These are phyloP conservation scores for Neostethus bicornis DNA, from an alignment of 2,797 vertebrate genomes.

Conservation along the genomic window DNA sequence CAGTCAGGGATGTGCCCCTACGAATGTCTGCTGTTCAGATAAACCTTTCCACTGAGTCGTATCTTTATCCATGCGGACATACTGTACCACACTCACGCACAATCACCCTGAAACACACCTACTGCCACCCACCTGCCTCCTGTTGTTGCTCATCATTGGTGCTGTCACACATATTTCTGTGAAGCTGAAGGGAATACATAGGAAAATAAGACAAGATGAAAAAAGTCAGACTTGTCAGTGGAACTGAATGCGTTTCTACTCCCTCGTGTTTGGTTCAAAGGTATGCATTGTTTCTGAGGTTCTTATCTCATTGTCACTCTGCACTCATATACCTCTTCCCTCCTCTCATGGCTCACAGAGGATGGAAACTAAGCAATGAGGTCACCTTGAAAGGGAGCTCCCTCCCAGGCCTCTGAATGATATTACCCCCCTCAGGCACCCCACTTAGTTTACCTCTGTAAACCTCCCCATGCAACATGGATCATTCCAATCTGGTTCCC, in stretches of 20 bases:
- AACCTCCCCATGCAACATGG: conserved; percentile 56
- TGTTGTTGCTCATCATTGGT: conserved; percentile 71
- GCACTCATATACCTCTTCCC: conserved; percentile 57
- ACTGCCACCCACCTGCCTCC: conserved; percentile 75
- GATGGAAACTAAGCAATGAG: conserved; percentile 81
- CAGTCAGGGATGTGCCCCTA: conserved; percentile 30
- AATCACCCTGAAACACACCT: conserved; percentile 61
- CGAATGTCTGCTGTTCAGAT: conserved; percentile 17
- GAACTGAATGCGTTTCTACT: conserved; percentile 39
- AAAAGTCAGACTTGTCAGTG: conserved; percentile 44
- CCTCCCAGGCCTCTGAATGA: conserved; percentile 62
- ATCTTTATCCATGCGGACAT: conserved; percentile 58
- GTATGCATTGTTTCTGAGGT: conserved; percentile 66
- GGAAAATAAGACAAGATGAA: neutral
- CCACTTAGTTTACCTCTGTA: conserved; percentile 62
- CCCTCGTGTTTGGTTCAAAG: conserved; percentile 56
- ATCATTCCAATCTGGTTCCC: conserved; percentile 45
- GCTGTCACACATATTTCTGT: conserved; percentile 68
- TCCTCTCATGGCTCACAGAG: conserved; percentile 53
- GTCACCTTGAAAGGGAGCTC: conserved; percentile 83
- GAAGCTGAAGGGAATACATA: conserved; percentile 48
- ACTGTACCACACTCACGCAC: conserved; percentile 68
- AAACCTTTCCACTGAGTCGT: conserved; percentile 28
- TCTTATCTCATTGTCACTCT: conserved; percentile 71
- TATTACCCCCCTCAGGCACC: conserved; percentile 52